phyloP scores from a whole-genome alignment of 2,888 invertebrate species.

The Amphipyra berbera region DNA sequence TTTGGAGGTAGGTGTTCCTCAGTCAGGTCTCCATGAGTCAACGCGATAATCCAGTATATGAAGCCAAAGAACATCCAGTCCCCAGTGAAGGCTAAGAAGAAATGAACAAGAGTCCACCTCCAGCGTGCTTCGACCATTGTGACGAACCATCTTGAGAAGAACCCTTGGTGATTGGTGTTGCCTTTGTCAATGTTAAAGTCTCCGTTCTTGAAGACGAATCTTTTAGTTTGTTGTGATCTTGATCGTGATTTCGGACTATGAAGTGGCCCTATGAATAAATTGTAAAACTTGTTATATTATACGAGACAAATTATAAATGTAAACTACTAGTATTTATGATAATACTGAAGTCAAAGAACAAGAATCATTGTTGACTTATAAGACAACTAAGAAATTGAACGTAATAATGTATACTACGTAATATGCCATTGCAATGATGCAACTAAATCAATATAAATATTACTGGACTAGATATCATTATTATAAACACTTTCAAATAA shows the following conservation, averaged over 20 bases:
- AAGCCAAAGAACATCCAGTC: conserved; percentile 97
- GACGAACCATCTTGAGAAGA: conserved; percentile 94
- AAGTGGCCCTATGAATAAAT: conserved; percentile 52
- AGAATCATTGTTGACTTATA: too few species aligned
- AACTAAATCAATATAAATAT: too few species aligned
- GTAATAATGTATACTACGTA: too few species aligned
- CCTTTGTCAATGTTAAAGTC: conserved; percentile 96
- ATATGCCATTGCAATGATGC: too few species aligned
- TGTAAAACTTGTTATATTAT: background rate
- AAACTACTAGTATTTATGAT: too few species aligned
- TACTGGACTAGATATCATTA: too few species aligned
- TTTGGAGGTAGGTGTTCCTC: conserved; percentile 90
- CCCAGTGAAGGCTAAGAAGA: conserved; percentile 94
- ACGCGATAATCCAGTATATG: conserved; percentile 97
- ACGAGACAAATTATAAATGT: too few species aligned
- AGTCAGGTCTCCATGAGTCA: conserved; percentile 96
- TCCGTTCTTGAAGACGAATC: conserved; percentile 96
- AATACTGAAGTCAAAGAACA: too few species aligned
- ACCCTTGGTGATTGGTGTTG: conserved; percentile 87
- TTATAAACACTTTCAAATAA: too few species aligned
- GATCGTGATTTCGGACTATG: conserved; percentile 50
- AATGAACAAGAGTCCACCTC: conserved; percentile 97
- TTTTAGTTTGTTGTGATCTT: conserved; percentile 58
- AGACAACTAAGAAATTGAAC: too few species aligned
- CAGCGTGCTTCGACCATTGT: conserved; percentile 96